Conservation (phyloP, 2,888 invertebrate genomes). For the Ichneumoninae sp. region DNA sequence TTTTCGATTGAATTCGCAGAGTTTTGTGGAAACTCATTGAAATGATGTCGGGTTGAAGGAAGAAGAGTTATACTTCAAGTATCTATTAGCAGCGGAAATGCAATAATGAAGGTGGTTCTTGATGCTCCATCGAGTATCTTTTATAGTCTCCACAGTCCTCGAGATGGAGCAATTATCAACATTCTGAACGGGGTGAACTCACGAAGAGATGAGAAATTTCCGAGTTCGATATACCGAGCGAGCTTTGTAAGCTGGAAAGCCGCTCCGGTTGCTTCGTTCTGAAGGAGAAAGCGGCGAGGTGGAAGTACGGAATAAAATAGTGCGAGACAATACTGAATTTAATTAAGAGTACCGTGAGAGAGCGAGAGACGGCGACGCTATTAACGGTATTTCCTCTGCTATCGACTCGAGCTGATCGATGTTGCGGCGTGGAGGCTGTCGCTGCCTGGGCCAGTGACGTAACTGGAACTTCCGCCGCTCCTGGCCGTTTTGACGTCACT, state of each 20-base stretch:
- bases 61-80: not conserved
- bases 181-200: not conserved
- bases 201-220: slow-evolving; percentile 4
- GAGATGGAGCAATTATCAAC: slow-evolving; percentile 11
- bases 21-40: not conserved
- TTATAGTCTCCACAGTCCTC: not conserved
- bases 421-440: slow-evolving; percentile 75
- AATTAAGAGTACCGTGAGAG: slow-evolving; percentile 63
- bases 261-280: slow-evolving; percentile 10
- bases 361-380: slow-evolving; percentile 57
- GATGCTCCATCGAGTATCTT: not conserved
- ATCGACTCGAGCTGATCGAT: slow-evolving; percentile 76
- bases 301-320: slow-evolving; percentile 48
- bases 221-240: not conserved
- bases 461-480: slow-evolving; percentile 78
- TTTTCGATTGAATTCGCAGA: not conserved
- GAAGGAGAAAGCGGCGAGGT: not conserved
- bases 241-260: slow-evolving; percentile 23
- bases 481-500: slow-evolving; percentile 78
- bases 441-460: slow-evolving; percentile 77
- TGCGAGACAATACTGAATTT: slow-evolving; percentile 63
- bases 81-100: not conserved
- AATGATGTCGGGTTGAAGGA: not conserved
- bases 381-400: slow-evolving; percentile 69
- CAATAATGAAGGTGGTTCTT: slow-evolving; percentile 9